Base-by-base conservation (phyloP, 2,797 vertebrate species). In the Acrossocheilus fasciatus region DNA sequence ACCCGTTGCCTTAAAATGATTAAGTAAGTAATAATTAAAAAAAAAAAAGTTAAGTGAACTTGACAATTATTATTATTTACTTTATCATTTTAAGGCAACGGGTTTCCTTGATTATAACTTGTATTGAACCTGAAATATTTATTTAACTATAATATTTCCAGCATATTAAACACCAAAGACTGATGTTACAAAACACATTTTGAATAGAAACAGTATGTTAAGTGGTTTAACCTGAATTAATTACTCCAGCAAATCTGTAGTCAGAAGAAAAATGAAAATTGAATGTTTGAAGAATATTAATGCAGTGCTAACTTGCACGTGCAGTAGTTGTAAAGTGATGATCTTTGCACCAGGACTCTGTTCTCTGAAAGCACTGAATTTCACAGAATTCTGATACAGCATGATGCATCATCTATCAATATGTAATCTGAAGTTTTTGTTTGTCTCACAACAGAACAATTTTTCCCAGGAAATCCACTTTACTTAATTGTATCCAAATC, bases 361-460 rank as follows among this genome's bases (percentile, higher is more conserved):
- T 20, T 36, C 34, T 23, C 34, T 41, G 76, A 59, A 78, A 80
- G 41, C 77, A 45, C 12, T 30, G 15, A 41, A 52, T 69, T 68
- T 81, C 62, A 68, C 62, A 50, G 43, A n/a, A 54, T 23, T 81
- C 18, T 81, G 20, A 62, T 78, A 62, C 17, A 52, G 6, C 14
- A 12, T 62, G 54, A 79, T 45, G 23, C 34, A 79, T 59, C 77
- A 45, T 81, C 43, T 68, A 50, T 68, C 43, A 54, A 66, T 70
- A 34, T 70, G 64, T 39, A 52, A 39, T 82, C 3, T 70, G 20
- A 82, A 69, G 47, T 68, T 34, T 43, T 69, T 81, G 64, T 81
- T 81, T 47, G 43, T 68, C 62, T 52, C 43, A 36, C 20, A 30
- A 52, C 18, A 69, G 62, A 81, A 20, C 0, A 18, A 30, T 45